phyloP scores from a whole-genome alignment of 2,888 invertebrate species.

The Lissonota sp. region DNA sequence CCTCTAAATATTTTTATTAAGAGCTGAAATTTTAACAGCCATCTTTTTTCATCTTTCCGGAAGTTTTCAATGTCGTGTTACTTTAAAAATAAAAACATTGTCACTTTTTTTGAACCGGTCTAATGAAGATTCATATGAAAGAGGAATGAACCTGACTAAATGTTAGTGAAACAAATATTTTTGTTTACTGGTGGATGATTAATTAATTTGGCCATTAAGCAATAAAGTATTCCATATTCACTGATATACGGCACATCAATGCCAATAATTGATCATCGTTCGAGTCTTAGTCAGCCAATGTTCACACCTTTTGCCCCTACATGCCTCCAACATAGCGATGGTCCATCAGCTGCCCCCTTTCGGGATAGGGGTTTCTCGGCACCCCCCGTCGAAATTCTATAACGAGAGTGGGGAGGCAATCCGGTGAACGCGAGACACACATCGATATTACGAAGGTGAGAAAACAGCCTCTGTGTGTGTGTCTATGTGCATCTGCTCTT shows the following conservation, averaged over 20 bases:
- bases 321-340: conserved; percentile 15
- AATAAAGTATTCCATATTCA: neutral
- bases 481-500: conserved; percentile 14
- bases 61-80: too few species aligned
- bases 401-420: conserved; percentile 39
- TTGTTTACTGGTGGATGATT: too few species aligned
- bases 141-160: too few species aligned
- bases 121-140: too few species aligned
- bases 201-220: too few species aligned
- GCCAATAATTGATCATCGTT: conserved; percentile 25
- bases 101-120: too few species aligned
- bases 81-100: too few species aligned
- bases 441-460: conserved; percentile 26
- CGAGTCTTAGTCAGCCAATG: conserved; percentile 19
- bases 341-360: conserved; percentile 35
- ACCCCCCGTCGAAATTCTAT: conserved; percentile 13
- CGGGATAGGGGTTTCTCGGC: conserved; percentile 3
- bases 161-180: too few species aligned
- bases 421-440: conserved; percentile 18
- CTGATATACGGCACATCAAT: neutral
- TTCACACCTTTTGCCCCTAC: conserved; percentile 3
- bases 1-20: too few species aligned
- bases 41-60: too few species aligned
- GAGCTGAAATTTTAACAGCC: too few species aligned
- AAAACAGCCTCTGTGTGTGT: conserved; percentile 23